Conservation (phyloP, 1,140 invertebrate species). For the Formica exsecta region DNA sequence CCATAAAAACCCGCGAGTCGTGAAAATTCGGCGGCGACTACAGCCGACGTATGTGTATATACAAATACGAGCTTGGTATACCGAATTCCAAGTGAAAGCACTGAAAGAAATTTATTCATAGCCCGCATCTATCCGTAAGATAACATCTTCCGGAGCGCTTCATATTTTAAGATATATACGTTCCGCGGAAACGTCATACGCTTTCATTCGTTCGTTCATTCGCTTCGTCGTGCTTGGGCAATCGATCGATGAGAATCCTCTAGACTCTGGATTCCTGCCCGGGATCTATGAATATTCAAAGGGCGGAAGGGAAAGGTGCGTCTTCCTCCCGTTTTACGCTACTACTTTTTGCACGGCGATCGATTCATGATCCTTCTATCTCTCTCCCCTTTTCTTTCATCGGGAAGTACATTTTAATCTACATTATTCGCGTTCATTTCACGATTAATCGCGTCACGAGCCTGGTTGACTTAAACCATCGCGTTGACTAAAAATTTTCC, state of each 20-base stretch:
- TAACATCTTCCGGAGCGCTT: slow-evolving; percentile 42
- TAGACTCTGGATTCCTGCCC: background rate
- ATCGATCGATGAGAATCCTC: slow-evolving; percentile 38
- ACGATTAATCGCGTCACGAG: background rate
- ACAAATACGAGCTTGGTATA: slow-evolving; percentile 38
- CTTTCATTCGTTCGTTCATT: background rate
- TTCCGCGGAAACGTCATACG: slow-evolving; percentile 36
- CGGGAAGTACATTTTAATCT: slow-evolving; percentile 8
- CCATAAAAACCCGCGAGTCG: slow-evolving; percentile 60
- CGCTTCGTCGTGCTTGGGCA: background rate
- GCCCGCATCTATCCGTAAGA: slow-evolving; percentile 35
- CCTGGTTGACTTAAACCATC: background rate
- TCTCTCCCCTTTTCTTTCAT: background rate
- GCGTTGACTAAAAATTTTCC: slow-evolving; percentile 2
- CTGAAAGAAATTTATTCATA: slow-evolving; percentile 72
- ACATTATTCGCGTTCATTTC: slow-evolving; percentile 12
- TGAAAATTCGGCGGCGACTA: slow-evolving; percentile 44
- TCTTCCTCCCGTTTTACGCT: background rate
- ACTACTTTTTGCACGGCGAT: slow-evolving; percentile 3
- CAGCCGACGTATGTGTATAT: background rate
- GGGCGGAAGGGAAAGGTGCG: background rate
- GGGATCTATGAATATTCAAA: slow-evolving; percentile 66
- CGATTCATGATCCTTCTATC: slow-evolving; percentile 28
- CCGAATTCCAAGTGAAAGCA: slow-evolving; percentile 57
- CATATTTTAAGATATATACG: slow-evolving; percentile 17